Evolutionary conservation across 2,113 vertebrate species (phyloP).

Genomic region (Dicaeum eximium): DNA sequence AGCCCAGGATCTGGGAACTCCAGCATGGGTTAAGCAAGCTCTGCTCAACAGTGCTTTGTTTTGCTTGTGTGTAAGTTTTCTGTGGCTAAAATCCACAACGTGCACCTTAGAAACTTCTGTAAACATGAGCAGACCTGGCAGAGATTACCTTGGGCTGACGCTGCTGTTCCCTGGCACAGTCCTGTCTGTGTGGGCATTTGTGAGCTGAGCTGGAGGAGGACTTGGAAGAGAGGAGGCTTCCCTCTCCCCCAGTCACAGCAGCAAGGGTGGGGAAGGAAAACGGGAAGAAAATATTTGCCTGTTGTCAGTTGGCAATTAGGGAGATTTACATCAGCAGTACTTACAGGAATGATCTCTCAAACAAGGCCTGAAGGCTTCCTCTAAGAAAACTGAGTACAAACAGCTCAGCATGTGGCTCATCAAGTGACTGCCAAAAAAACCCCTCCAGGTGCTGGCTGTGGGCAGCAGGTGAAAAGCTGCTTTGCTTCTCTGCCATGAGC

Average conservation of each 20-base stretch:
- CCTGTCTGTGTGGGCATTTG: not conserved
- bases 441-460: not conserved
- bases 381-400: not conserved
- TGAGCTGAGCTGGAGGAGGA: not conserved
- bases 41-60: not conserved
- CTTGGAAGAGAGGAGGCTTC: not conserved
- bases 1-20: not conserved
- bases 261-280: not conserved
- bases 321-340: not conserved
- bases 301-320: not conserved
- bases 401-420: not conserved
- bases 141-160: not conserved
- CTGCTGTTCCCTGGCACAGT: not conserved
- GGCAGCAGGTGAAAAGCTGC: not conserved
- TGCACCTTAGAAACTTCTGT: not conserved
- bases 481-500: not conserved
- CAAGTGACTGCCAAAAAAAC: not conserved
- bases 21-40: not conserved
- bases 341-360: not conserved
- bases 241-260: not conserved
- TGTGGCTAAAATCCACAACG: not conserved
- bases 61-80: fast-evolving
- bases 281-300: not conserved
- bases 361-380: not conserved
- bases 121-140: not conserved